These are phyloP conservation scores for Trachythela sp. DNA, from an alignment of 64 coral and sea anemone species.

Conservation along the genomic window DNA sequence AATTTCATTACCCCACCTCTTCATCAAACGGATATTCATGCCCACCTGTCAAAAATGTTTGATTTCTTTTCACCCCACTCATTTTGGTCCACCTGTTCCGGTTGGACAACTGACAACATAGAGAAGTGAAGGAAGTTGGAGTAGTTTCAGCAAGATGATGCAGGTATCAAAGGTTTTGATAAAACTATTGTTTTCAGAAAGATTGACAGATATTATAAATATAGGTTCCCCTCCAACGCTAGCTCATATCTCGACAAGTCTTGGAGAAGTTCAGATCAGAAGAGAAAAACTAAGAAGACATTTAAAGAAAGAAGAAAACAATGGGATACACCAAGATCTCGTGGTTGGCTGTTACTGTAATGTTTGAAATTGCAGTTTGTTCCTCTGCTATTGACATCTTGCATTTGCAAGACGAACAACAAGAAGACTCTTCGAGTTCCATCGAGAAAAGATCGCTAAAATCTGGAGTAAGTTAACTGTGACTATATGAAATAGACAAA, in stretches of 20 bases:
- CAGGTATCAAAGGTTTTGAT: not conserved
- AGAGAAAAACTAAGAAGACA: not conserved
- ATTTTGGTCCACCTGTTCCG: no score
- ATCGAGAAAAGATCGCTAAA: not conserved
- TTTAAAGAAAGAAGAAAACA: not conserved
- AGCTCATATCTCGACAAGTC: not conserved
- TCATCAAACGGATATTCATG: no score
- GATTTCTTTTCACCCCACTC: no score
- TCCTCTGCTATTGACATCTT: not conserved
- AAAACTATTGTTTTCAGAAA: not conserved
- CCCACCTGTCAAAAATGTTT: no score
- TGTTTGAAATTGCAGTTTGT: not conserved
- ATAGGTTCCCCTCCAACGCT: not conserved
- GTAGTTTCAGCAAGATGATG: no score
- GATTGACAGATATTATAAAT: not conserved
- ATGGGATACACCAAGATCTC: not conserved
- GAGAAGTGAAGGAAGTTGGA: no score
- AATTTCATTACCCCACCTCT: no score
- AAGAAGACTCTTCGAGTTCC: not conserved
- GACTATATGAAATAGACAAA: no score
- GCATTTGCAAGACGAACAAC: not conserved
- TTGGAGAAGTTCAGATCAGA: not conserved
- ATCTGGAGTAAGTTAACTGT: not conserved
- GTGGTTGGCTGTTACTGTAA: not conserved
- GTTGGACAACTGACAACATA: no score